Percentiles rank a stretch among this genome's conserved stretches.
Evolutionary conservation across 2,888 invertebrate genomes (phyloP).

Genomic region (Cremastobaeus sp.): DNA sequence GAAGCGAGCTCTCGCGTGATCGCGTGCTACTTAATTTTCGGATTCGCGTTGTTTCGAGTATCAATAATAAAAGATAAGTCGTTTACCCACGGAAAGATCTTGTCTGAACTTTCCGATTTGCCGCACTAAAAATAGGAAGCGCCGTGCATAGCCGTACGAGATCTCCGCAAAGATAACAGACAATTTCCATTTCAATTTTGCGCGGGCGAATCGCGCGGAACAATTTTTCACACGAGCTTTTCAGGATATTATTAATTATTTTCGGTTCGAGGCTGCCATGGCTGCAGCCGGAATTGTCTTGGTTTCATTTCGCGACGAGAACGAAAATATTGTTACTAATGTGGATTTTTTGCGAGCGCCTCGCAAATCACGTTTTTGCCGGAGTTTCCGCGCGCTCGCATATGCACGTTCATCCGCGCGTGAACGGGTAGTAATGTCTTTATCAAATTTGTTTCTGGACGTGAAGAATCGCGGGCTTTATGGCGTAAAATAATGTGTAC

Average conservation of each 20-base stretch:
- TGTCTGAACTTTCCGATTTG: not conserved
- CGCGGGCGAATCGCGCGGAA: too few relatives aligned
- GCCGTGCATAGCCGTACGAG: too few relatives aligned
- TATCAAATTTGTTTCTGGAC: conserved; percentile 24
- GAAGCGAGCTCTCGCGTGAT: conserved; percentile 59
- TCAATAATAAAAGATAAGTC: conserved; percentile 29
- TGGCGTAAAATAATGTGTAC: conserved; percentile 20
- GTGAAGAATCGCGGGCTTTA: conserved; percentile 12
- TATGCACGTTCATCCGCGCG: conserved; percentile 15
- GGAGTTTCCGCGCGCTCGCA: conserved; percentile 2
- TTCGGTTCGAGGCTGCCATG: too few relatives aligned
- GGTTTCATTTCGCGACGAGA: not conserved
- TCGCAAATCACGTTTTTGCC: conserved; percentile 22
- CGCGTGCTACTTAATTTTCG: conserved; percentile 60
- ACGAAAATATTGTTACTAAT: not conserved
- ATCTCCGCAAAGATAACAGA: too few relatives aligned
- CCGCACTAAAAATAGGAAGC: too few relatives aligned
- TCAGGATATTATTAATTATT: too few relatives aligned
- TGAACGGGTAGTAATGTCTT: conserved; percentile 25
- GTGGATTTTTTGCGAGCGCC: not conserved
- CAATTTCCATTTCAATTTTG: too few relatives aligned
- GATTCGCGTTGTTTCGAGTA: conserved; percentile 34
- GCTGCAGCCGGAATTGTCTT: too few relatives aligned
- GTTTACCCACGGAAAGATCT: conserved; percentile 26
- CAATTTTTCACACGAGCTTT: too few relatives aligned